Evolutionary conservation across 2,888 invertebrate genomes (phyloP).

Genomic region (Melipona bicolor): DNA sequence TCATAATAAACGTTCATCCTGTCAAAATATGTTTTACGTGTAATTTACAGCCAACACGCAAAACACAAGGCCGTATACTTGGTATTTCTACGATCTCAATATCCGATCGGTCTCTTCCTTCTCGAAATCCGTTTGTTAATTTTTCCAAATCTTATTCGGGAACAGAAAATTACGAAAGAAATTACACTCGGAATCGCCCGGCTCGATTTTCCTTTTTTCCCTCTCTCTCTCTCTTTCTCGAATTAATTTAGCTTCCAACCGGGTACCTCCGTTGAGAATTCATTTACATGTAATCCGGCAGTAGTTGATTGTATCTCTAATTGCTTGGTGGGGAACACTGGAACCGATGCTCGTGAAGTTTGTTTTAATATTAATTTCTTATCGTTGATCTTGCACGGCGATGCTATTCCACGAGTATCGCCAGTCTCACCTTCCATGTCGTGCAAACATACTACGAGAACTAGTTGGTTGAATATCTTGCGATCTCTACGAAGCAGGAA

Average conservation of each 20-base stretch:
- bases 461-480: slow-evolving; percentile 64
- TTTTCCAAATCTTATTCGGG: background rate
- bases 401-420: slow-evolving; percentile 49
- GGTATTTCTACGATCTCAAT: background rate
- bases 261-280: slow-evolving; percentile 11
- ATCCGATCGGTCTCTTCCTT: background rate
- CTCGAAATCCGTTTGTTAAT: background rate
- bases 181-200: background rate
- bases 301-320: slow-evolving; percentile 53
- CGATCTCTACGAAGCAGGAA: slow-evolving; percentile 70
- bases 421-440: slow-evolving; percentile 49
- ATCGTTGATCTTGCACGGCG: slow-evolving; percentile 60
- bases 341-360: slow-evolving; percentile 47
- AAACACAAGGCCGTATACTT: background rate
- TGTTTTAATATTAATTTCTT: slow-evolving; percentile 70
- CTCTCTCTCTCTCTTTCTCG: no score
- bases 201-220: background rate
- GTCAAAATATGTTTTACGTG: slow-evolving; percentile 17
- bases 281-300: slow-evolving; percentile 32
- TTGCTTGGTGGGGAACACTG: slow-evolving; percentile 31
- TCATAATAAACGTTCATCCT: slow-evolving; percentile 48
- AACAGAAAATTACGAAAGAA: background rate
- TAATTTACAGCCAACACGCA: slow-evolving; percentile 20
- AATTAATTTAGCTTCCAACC: background rate
- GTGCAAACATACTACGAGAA: slow-evolving; percentile 70